These are phyloP conservation scores for Synergus laeviventris DNA, from an alignment of 2,888 invertebrate genomes.

Conservation along the genomic window DNA sequence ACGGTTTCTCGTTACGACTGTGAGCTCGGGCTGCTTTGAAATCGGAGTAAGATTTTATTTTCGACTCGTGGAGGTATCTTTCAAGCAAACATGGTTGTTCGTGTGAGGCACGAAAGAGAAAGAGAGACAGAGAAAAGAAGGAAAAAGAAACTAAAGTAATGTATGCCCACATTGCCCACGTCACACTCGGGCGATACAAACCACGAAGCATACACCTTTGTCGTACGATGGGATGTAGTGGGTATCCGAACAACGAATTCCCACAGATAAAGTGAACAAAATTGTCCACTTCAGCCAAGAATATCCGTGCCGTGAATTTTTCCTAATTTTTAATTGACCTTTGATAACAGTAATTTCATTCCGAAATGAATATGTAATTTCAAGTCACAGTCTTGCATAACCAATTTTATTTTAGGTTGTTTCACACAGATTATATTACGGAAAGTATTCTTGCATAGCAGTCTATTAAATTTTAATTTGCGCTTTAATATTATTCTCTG, in stretches of 20 bases:
- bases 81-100: constrained; percentile 4
- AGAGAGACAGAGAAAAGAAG: constrained; percentile 31
- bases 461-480: constrained; percentile 3
- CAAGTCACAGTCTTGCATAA: too few relatives aligned
- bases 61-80: constrained; percentile 26
- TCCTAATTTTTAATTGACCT: background rate
- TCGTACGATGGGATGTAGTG: constrained; percentile 52
- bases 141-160: constrained; percentile 43
- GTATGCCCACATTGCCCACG: constrained; percentile 24
- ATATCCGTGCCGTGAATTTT: background rate
- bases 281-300: background rate
- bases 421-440: background rate
- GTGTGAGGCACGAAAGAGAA: constrained; percentile 6
- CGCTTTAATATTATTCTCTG: background rate
- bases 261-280: constrained; percentile 24
- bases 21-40: constrained; percentile 39
- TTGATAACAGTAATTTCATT: background rate
- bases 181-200: constrained; percentile 4
- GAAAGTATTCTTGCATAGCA: background rate
- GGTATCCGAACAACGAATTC: constrained; percentile 55
- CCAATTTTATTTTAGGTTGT: background rate
- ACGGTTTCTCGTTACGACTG: constrained; percentile 44
- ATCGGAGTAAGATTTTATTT: constrained; percentile 28
- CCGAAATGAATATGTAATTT: too few relatives aligned
- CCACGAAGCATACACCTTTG: constrained; percentile 37